Percentiles rank a stretch among this genome's conserved stretches.
Conservation (phyloP, 2,888 invertebrate genomes). For the Mimumesa dahlbomi region DNA sequence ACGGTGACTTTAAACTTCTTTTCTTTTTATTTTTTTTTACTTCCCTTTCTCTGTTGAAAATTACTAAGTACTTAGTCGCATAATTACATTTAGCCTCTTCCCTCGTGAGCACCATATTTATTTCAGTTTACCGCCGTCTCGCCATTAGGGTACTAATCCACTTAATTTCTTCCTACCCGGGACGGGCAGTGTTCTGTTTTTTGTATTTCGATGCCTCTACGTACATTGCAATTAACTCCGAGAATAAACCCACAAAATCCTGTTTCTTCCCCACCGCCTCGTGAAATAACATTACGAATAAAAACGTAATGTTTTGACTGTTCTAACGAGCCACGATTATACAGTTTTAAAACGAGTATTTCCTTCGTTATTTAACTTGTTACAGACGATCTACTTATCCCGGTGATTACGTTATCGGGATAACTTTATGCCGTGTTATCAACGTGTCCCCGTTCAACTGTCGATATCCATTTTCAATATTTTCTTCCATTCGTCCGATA, state of each 20-base stretch:
- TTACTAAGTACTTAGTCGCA: conserved; percentile 60
- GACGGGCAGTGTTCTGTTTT: conserved; percentile 20
- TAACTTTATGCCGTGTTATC: too few relatives aligned
- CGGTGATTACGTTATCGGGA: too few relatives aligned
- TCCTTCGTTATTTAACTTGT: too few relatives aligned
- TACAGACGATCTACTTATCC: too few relatives aligned
- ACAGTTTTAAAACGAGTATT: too few relatives aligned
- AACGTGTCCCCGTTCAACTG: too few relatives aligned
- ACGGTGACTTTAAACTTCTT: conserved; percentile 4
- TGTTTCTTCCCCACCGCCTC: conserved; percentile 4
- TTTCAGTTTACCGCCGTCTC: conserved; percentile 62
- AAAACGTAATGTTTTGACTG: background rate
- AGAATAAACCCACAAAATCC: conserved; percentile 27
- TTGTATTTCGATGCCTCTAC: conserved; percentile 48
- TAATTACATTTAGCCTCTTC: conserved; percentile 59
- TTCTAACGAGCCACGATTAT: too few relatives aligned
- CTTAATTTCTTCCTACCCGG: conserved; percentile 57
- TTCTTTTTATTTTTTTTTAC: background rate
- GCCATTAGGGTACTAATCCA: conserved; percentile 64
- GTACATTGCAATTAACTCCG: conserved; percentile 49
- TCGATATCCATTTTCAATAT: too few relatives aligned
- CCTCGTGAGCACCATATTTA: conserved; percentile 52
- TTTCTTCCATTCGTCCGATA: background rate
- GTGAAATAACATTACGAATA: conserved; percentile 14
- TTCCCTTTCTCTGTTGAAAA: conserved; percentile 27